Conservation (phyloP, 2,888 invertebrate genomes). For the Dicyrtomina minuta region DNA sequence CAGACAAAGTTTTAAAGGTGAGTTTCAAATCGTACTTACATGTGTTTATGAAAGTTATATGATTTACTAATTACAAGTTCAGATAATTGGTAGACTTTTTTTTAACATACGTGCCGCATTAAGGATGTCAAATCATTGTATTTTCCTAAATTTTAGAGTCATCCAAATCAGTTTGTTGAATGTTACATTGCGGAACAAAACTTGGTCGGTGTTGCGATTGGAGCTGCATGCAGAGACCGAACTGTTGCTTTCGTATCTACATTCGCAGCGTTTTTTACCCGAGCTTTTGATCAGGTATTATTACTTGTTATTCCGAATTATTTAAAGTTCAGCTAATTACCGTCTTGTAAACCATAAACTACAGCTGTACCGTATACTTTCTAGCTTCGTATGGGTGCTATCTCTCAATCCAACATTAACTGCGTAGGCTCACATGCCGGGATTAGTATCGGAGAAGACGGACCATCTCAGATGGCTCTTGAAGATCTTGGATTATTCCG, state of each 20-base stretch:
- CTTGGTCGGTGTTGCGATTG: conserved; percentile 92
- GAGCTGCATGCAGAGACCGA: conserved; percentile 87
- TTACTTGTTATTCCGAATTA: neutral
- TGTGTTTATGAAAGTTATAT: neutral
- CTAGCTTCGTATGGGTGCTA: conserved; percentile 97
- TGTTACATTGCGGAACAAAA: conserved; percentile 99
- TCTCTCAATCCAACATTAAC: conserved; percentile 96
- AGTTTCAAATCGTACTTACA: too few relatives aligned
- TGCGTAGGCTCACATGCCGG: conserved; percentile 97
- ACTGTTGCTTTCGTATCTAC: conserved; percentile 94
- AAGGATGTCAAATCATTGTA: too few relatives aligned
- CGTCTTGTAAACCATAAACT: neutral
- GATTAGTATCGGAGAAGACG: conserved; percentile 97
- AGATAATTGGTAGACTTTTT: too few relatives aligned
- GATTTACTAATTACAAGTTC: too few relatives aligned
- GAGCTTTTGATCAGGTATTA: conserved; percentile 89
- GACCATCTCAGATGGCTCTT: conserved; percentile 99
- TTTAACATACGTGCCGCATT: too few relatives aligned
- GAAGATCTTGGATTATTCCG: conserved; percentile 97
- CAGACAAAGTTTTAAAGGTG: conserved; percentile 81
- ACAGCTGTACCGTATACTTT: neutral
- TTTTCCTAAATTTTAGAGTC: conserved; percentile 53
- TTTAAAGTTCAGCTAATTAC: conserved; percentile 3
- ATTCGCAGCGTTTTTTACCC: conserved; percentile 95
- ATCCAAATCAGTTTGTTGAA: conserved; percentile 80